Evolutionary conservation across 2,113 vertebrate genomes (phyloP), one percentile per base, ranked within the genome.

Genomic region (Otis tarda): DNA sequence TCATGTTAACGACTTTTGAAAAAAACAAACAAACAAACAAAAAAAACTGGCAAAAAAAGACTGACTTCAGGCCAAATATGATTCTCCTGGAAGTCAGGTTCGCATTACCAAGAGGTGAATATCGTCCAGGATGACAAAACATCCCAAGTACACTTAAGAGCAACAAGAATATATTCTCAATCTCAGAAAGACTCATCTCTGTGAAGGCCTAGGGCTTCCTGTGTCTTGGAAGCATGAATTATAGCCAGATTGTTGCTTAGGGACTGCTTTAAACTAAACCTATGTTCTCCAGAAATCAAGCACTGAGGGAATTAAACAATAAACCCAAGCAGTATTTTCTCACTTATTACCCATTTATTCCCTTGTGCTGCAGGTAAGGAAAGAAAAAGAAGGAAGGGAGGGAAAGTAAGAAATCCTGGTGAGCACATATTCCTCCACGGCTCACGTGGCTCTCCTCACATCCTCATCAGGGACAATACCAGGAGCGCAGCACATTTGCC

Each of bases 281-380:
- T 87, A n/a, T 73, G 81, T 39, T 96, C 77, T 94, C 61, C 47
- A 94, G 93, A 87, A 96, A 96, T 88, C 91, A 89, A 49, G 50
- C 49, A 55, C 86, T 65, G 57, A 91, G 87, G 91, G 91, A 95
- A 95, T 91, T 89, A 87, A 94, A 87, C 83, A 94, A 94, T 91
- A 97, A 97, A 93, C 69, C 69, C 60, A 79, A 85, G 77, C 60
- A 57, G n/a, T 95, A 96, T 95, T 94, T 95, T 89, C 89, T 93
- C 57, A 82, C 80, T 95, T 94, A 89, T 25, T 95, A 84, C 28
- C 37, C 6, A 94, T 87, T 92, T 95, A 89, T 69, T 89, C 70
- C 65, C 56, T 79, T 69, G 78, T 76, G 83, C 41, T 76, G 55
- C 59, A 92, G 61, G 74, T 84, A 45, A 49, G 20, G 41, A 84